phyloP scores from a whole-genome alignment of 1,140 invertebrate genomes.

The Drosophila seguyi region DNA sequence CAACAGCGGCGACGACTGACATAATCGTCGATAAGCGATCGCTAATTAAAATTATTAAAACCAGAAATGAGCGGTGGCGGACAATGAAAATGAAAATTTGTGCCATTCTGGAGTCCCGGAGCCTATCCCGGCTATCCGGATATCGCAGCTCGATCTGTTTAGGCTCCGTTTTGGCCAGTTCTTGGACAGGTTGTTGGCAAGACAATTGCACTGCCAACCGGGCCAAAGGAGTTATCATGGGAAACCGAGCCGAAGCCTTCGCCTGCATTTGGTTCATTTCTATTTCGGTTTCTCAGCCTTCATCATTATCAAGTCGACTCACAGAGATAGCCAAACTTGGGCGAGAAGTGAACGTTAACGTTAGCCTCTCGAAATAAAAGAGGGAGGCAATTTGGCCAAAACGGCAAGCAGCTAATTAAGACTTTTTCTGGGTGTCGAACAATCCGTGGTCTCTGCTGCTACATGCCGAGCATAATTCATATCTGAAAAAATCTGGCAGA shows the following conservation, averaged over 20 bases:
- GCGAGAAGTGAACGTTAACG: slow-evolving; percentile 38
- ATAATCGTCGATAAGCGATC: slow-evolving; percentile 77
- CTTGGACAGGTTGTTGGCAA: slow-evolving; percentile 78
- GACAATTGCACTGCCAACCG: slow-evolving; percentile 60
- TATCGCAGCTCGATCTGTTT: slow-evolving; percentile 45
- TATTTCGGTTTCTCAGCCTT: slow-evolving; percentile 53
- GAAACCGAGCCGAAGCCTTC: slow-evolving; percentile 32
- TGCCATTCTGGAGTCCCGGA: slow-evolving; percentile 61
- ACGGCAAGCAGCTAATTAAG: slow-evolving; percentile 67
- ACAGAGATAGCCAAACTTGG: slow-evolving; percentile 74
- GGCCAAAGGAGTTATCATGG: slow-evolving; percentile 70
- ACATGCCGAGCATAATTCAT: slow-evolving; percentile 74
- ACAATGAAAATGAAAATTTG: slow-evolving; percentile 77
- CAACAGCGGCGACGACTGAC: slow-evolving; percentile 48
- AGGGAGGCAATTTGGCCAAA: slow-evolving; percentile 56
- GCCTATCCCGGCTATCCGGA: slow-evolving; percentile 46
- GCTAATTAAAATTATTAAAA: slow-evolving; percentile 79
- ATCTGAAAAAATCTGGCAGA: slow-evolving; percentile 31
- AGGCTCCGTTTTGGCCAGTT: slow-evolving; percentile 69
- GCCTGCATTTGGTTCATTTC: slow-evolving; percentile 43
- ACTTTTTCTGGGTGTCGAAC: slow-evolving; percentile 66
- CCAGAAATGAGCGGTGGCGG: slow-evolving; percentile 41
- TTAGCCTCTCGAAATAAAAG: slow-evolving; percentile 63
- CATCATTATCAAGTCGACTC: slow-evolving; percentile 73
- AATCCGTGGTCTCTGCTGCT: slow-evolving; percentile 6